Percentiles rank a stretch among this genome's conserved stretches.
Conservation (phyloP, 2,797 vertebrate species). For the Chromobotia macracanthus region DNA sequence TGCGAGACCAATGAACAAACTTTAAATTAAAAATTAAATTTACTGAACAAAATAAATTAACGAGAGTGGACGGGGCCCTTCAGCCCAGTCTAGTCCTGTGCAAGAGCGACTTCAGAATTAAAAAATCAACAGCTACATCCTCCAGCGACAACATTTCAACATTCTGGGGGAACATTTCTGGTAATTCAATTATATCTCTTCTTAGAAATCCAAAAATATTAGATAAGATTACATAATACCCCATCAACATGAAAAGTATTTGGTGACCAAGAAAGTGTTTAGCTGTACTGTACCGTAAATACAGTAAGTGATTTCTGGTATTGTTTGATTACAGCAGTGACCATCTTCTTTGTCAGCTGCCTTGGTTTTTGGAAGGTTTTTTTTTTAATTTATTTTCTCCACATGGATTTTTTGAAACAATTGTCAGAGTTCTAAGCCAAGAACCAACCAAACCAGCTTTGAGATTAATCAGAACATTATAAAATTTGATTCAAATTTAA, state of each 20-base stretch:
- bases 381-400: not conserved
- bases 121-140: too few species aligned
- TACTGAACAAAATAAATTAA: too few species aligned
- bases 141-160: too few species aligned
- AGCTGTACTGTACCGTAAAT: too few species aligned
- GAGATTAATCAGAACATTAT: not conserved
- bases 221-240: slow-evolving; percentile 3
- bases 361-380: not conserved
- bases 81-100: too few species aligned
- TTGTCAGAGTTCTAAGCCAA: not conserved
- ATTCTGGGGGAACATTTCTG: too few species aligned
- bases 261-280: not conserved
- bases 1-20: too few species aligned
- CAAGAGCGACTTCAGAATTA: too few species aligned
- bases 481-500: not conserved
- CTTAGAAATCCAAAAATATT: not conserved
- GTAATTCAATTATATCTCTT: slow-evolving; percentile 11
- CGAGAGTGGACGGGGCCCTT: too few species aligned
- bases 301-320: not conserved
- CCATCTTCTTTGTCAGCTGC: not conserved
- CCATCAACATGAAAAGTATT: too few species aligned
- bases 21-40: too few species aligned
- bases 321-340: not conserved
- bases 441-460: not conserved
- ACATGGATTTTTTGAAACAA: not conserved